Evolutionary conservation across 2,888 invertebrate species (phyloP).

Genomic region (Hoplodrina ambigua): DNA sequence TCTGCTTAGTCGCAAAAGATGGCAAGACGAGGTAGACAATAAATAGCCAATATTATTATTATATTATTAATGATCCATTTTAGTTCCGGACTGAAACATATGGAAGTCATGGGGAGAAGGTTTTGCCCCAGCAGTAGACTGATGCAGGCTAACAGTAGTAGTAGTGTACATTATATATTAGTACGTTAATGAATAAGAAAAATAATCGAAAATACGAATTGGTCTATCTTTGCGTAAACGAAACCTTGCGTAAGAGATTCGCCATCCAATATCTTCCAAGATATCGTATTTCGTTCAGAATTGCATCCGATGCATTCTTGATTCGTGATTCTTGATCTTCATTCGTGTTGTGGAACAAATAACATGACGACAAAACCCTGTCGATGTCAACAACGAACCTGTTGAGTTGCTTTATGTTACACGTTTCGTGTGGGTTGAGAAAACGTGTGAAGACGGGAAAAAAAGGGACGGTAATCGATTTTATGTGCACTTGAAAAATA

Average conservation of each 20-base stretch:
- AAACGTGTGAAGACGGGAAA: conserved; percentile 7
- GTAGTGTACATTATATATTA: no score
- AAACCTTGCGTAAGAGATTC: background rate
- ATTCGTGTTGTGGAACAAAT: conserved; percentile 15
- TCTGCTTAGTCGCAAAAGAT: no score
- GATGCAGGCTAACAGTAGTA: no score
- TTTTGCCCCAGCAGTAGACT: no score
- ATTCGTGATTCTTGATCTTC: no score
- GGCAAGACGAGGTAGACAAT: no score
- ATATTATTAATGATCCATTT: no score
- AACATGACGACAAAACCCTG: background rate
- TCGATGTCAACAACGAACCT: conserved; percentile 6
- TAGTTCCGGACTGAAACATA: no score
- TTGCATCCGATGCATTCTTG: conserved; percentile 17
- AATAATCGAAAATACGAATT: background rate
- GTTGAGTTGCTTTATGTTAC: conserved; percentile 3
- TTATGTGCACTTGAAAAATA: background rate
- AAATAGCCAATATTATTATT: no score
- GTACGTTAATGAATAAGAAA: background rate
- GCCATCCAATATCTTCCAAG: conserved; percentile 1
- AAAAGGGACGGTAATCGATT: no score
- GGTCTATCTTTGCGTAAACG: background rate
- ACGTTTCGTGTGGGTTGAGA: background rate
- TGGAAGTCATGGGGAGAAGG: no score
- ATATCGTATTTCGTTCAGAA: conserved; percentile 28